Conservation (phyloP, 2,888 invertebrate genomes). For the Pocota personata region DNA sequence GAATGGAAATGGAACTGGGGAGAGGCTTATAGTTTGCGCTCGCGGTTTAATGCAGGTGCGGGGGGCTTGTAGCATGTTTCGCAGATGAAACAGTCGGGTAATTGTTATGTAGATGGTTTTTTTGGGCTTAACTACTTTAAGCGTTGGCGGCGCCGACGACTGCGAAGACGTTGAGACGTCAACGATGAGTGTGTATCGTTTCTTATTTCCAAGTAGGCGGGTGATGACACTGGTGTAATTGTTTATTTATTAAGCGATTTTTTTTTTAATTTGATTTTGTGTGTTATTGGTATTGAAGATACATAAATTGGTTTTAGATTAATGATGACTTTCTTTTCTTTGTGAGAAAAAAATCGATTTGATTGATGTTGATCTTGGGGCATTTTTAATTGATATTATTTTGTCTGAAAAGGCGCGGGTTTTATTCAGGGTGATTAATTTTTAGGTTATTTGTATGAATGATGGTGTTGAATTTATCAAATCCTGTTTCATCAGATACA, state of each 20-base stretch:
- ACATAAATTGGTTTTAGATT: not conserved
- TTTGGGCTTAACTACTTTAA: not conserved
- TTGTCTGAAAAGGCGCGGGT: not conserved
- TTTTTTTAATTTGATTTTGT: not conserved
- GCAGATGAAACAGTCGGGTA: not conserved
- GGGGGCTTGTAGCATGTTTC: not conserved
- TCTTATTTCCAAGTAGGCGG: not conserved
- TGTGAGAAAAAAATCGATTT: not conserved
- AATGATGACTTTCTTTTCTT: not conserved
- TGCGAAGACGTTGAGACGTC: not conserved
- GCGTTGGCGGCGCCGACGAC: not conserved
- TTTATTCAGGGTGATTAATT: not conserved
- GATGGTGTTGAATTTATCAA: not conserved
- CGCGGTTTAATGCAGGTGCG: not conserved
- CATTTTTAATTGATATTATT: conserved; percentile 24
- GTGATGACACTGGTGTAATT: conserved; percentile 4
- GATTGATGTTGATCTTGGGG: conserved; percentile 44
- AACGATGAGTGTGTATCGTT: not conserved
- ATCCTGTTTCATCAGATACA: not conserved
- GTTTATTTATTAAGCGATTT: conserved; percentile 4
- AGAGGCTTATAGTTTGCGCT: conserved; percentile 12
- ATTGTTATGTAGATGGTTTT: not conserved
- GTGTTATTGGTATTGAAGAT: not conserved
- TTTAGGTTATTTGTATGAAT: not conserved
- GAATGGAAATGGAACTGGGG: conserved; percentile 39